Evolutionary conservation across 2,888 invertebrate species (phyloP).

Genomic region (Amphimallon solstitiale): DNA sequence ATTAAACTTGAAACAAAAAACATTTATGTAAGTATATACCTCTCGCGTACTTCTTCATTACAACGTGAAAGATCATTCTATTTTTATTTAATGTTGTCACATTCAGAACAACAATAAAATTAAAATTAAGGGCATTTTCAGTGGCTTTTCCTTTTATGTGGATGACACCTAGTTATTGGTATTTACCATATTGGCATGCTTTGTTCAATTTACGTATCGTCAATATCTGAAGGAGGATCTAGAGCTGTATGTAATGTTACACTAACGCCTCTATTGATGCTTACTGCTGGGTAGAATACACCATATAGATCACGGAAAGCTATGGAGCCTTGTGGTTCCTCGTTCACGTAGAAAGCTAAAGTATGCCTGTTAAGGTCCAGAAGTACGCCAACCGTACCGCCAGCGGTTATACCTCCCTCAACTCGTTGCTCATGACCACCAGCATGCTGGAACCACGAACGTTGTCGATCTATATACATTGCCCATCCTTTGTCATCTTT

Average conservation of each 20-base stretch:
- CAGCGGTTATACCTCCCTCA: conserved; percentile 87
- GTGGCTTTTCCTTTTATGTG: background rate
- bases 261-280: conserved; percentile 94
- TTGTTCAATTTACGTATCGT: conserved; percentile 59
- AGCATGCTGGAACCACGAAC: conserved; percentile 98
- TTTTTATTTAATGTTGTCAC: background rate
- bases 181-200: background rate
- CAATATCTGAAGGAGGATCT: conserved; percentile 77
- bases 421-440: conserved; percentile 92
- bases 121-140: background rate
- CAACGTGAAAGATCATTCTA: background rate
- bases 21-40: background rate
- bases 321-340: conserved; percentile 90
- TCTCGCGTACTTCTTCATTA: background rate
- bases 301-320: conserved; percentile 94
- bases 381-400: conserved; percentile 89
- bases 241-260: conserved; percentile 94
- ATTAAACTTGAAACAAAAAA: background rate
- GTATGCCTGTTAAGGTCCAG: conserved; percentile 91
- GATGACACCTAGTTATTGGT: too few species aligned
- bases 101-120: background rate
- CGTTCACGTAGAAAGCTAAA: conserved; percentile 93
- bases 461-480: conserved; percentile 94
- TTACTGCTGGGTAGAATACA: conserved; percentile 98
- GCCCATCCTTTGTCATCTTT: conserved; percentile 98